These are phyloP conservation scores for Brachypodius melanocephalos DNA, from an alignment of 2,113 vertebrate genomes.

Conservation along the genomic window DNA sequence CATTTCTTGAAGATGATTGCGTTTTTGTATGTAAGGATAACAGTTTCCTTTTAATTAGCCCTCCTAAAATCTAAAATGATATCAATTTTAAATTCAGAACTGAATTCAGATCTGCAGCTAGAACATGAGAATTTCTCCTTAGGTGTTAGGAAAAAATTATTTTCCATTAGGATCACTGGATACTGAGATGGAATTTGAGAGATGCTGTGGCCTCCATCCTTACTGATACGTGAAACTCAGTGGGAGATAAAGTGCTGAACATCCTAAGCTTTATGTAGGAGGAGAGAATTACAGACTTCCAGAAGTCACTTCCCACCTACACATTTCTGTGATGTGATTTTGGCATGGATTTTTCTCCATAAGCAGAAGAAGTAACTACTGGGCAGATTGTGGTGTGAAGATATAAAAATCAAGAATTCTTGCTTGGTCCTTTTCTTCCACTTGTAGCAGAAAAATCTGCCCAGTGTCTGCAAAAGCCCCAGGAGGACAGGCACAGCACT, in stretches of 20 bases:
- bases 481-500: not conserved
- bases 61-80: not conserved
- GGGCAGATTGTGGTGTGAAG: not conserved
- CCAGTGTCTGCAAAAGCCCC: not conserved
- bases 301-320: not conserved
- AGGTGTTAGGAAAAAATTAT: not conserved
- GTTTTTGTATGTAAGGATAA: not conserved
- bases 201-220: not conserved
- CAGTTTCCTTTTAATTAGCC: not conserved
- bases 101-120: not conserved
- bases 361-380: not conserved
- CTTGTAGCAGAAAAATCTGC: not conserved
- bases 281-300: not conserved
- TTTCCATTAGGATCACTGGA: not conserved
- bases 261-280: not conserved
- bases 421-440: not conserved
- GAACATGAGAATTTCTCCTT: not conserved
- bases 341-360: not conserved
- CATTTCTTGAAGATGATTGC: not conserved
- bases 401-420: not conserved
- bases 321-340: not conserved
- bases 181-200: not conserved
- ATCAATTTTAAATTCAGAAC: not conserved
- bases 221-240: not conserved
- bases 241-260: not conserved